These are phyloP conservation scores for Neopelma chrysocephalum DNA, from an alignment of 2,797 vertebrate genomes.

Conservation along the genomic window DNA sequence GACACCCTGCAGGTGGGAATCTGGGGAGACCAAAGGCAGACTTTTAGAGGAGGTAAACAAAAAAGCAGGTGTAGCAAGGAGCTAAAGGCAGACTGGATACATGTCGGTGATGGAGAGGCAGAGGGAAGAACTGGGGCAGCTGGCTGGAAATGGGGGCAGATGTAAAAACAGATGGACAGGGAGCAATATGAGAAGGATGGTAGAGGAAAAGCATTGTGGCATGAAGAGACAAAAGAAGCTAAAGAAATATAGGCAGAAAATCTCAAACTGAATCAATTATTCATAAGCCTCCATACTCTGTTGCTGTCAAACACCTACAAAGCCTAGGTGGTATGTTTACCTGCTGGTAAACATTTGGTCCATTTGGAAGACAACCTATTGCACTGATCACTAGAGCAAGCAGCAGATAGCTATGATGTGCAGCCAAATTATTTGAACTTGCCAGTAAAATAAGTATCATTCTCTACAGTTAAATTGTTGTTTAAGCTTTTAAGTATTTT, in stretches of 20 bases:
- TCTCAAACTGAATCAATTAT: background rate
- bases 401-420: background rate
- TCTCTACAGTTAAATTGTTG: background rate
- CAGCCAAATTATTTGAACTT: background rate
- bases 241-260: background rate
- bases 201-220: background rate
- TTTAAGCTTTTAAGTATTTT: constrained; percentile 7
- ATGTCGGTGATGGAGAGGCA: background rate
- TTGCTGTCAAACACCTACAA: background rate
- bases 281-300: background rate
- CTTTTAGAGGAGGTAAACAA: background rate
- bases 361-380: background rate
- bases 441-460: background rate
- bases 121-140: background rate
- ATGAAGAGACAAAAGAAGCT: background rate
- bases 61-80: background rate
- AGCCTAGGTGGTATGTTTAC: background rate
- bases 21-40: background rate
- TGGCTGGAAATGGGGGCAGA: background rate
- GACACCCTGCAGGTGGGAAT: background rate
- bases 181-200: background rate
- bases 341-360: background rate
- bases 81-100: background rate
- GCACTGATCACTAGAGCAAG: background rate
- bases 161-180: background rate